Conservation (phyloP, 2,888 invertebrate genomes). For the Microctonus brassicae region DNA sequence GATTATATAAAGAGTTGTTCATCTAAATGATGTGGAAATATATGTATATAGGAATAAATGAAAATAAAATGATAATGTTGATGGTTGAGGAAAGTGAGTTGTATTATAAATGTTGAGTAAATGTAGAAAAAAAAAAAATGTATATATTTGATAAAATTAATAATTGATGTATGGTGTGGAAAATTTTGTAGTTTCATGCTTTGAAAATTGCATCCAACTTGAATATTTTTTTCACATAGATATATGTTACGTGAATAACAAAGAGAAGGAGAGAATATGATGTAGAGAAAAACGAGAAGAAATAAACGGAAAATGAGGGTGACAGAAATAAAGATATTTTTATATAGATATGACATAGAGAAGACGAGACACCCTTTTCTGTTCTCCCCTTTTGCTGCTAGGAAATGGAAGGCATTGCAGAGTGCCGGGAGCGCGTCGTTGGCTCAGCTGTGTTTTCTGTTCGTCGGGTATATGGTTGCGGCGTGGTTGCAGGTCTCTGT, state of each 20-base stretch:
- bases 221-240: not conserved
- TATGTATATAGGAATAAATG: too few relatives aligned
- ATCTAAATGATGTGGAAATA: too few relatives aligned
- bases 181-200: not conserved
- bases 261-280: constrained; percentile 14
- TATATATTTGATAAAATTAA: not conserved
- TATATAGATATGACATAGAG: constrained; percentile 17
- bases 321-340: too few relatives aligned
- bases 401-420: constrained; percentile 64
- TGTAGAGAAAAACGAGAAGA: constrained; percentile 42
- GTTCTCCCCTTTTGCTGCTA: constrained; percentile 47
- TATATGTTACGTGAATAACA: not conserved
- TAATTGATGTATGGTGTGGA: not conserved
- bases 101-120: too few relatives aligned
- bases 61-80: too few relatives aligned
- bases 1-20: too few relatives aligned
- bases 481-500: constrained; percentile 53
- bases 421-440: constrained; percentile 54
- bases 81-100: too few relatives aligned
- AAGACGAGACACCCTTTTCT: constrained; percentile 40
- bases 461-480: constrained; percentile 54
- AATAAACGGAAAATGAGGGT: constrained; percentile 35
- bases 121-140: constrained; percentile 9
- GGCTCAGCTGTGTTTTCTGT: constrained; percentile 70
- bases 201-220: not conserved